A percentile compares a stretch with the other conserved stretches of the same genome.
Evolutionary conservation across 2,797 vertebrate genomes (phyloP).

Genomic region (Nyctalus aviator): DNA sequence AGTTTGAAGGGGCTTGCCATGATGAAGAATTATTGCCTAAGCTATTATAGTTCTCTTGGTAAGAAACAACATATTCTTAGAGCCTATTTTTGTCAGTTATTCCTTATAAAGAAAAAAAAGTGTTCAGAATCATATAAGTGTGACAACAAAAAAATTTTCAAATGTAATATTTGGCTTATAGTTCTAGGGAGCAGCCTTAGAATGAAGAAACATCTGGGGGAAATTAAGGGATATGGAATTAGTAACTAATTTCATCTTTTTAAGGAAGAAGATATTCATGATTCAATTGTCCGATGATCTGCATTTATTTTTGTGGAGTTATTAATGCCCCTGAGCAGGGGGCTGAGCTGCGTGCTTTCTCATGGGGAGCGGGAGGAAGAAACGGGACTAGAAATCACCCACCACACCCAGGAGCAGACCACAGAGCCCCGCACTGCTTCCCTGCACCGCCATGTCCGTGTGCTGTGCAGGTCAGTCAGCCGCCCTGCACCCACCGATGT

Average conservation of each 20-base stretch:
- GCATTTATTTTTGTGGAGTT: conserved; percentile 20
- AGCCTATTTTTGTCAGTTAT: conserved; percentile 62
- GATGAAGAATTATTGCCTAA: conserved; percentile 15
- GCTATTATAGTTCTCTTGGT: background rate
- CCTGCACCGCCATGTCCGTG: background rate
- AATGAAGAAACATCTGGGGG: conserved; percentile 42
- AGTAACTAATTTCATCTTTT: conserved; percentile 64
- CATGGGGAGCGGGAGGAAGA: background rate
- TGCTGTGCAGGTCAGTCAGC: background rate
- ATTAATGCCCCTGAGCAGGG: conserved; percentile 44
- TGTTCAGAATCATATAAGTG: conserved; percentile 61
- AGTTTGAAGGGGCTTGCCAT: background rate
- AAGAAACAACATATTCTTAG: conserved; percentile 28
- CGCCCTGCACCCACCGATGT: background rate
- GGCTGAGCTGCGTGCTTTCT: background rate
- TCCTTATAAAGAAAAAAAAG: conserved; percentile 73
- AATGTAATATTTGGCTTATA: background rate
- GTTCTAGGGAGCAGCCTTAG: conserved; percentile 73
- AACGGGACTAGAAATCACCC: background rate
- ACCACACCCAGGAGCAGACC: background rate
- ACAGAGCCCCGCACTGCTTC: background rate
- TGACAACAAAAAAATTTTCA: background rate
- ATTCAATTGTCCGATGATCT: conserved; percentile 50
- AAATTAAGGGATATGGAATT: conserved; percentile 75
- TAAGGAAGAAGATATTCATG: conserved; percentile 67